These are phyloP conservation scores for Mesitornis unicolor DNA, from an alignment of 2,113 vertebrate genomes.

Conservation along the genomic window DNA sequence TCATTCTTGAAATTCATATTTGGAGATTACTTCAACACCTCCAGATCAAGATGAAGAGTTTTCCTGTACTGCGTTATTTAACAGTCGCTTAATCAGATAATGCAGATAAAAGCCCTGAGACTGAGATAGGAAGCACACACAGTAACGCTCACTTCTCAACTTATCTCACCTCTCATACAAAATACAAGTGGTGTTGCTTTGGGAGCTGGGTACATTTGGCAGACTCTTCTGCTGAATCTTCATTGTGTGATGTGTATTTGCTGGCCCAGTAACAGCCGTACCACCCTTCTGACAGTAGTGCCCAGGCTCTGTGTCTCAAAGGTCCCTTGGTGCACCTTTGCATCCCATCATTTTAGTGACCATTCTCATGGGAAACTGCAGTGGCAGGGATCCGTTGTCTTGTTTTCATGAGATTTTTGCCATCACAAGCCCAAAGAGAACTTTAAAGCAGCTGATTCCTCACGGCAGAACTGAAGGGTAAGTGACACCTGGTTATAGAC, in stretches of 20 bases:
- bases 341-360: not conserved
- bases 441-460: not conserved
- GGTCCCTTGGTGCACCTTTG: not conserved
- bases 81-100: slow-evolving; percentile 26
- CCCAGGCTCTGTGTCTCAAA: not conserved
- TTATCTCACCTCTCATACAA: not conserved
- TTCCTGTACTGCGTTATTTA: not conserved
- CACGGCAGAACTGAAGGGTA: not conserved
- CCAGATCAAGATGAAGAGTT: not conserved
- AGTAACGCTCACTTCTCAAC: not conserved
- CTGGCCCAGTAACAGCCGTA: not conserved
- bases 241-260: not conserved
- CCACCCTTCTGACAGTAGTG: not conserved
- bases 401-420: not conserved
- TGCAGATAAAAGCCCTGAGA: not conserved
- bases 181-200: not conserved
- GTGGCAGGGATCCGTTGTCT: not conserved
- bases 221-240: not conserved
- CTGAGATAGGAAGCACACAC: not conserved
- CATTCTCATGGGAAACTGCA: not conserved
- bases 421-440: not conserved
- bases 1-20: not conserved
- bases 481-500: not conserved
- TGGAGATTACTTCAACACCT: not conserved
- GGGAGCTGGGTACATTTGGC: not conserved